Conservation (phyloP, 1,140 invertebrate genomes). For the Maconellicoccus hirsutus region DNA sequence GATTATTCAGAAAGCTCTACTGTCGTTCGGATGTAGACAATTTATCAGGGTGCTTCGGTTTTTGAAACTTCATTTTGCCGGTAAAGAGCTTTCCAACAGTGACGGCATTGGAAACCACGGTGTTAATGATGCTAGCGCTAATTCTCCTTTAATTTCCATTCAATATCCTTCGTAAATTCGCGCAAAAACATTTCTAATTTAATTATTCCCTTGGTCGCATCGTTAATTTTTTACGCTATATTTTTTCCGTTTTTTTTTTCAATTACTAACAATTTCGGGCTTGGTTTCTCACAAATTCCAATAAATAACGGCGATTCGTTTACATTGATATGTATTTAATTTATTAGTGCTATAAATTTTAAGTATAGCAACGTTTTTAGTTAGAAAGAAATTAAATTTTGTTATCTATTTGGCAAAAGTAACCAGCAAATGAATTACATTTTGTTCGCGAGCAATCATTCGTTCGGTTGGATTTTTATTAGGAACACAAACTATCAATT, state of each 20-base stretch:
- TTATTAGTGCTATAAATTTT: background rate
- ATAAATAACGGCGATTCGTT: background rate
- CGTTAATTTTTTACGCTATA: background rate
- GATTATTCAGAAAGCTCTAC: conserved; percentile 6
- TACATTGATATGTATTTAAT: background rate
- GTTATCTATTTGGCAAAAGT: background rate
- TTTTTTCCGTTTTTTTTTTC: conserved; percentile 4
- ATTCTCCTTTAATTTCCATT: conserved; percentile 19
- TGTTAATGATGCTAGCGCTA: conserved; percentile 18
- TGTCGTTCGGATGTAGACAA: conserved; percentile 16
- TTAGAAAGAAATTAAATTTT: background rate
- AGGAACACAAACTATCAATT: background rate
- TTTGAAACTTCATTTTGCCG: conserved; percentile 3
- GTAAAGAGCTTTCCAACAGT: background rate
- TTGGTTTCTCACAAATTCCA: background rate
- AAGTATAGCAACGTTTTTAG: background rate
- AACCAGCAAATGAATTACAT: background rate
- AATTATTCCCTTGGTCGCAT: conserved; percentile 6
- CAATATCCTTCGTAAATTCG: conserved; percentile 14
- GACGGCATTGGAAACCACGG: conserved; percentile 13
- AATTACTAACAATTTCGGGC: background rate
- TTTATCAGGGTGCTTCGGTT: conserved; percentile 15
- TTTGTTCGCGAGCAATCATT: background rate
- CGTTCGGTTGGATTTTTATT: background rate
- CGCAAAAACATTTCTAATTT: conserved; percentile 6